phyloP scores from a whole-genome alignment of 2,113 vertebrate genomes.

The Nothobranchius kuhntae region DNA sequence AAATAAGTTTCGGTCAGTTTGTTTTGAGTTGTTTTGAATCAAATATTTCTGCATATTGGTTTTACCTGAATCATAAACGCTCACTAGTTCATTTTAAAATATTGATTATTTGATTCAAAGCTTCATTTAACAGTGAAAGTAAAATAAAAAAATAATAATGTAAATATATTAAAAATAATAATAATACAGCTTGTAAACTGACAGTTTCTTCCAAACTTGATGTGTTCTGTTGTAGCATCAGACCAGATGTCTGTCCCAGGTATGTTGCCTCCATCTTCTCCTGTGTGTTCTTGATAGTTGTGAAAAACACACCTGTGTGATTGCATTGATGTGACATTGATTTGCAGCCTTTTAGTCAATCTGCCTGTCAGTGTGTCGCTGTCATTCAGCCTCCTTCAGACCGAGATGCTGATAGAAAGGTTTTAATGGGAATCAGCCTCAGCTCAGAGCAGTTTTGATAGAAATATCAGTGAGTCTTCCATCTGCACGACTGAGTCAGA shows the following conservation, averaged over 20 bases:
- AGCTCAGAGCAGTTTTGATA: not conserved
- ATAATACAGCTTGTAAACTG: too few species aligned
- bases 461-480: slow-evolving; percentile 2
- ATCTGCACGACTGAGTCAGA: slow-evolving; percentile 34
- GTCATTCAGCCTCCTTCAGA: slow-evolving; percentile 1
- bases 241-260: not conserved
- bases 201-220: too few species aligned
- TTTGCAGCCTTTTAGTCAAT: not conserved
- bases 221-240: not conserved
- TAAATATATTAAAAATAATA: too few species aligned
- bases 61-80: too few species aligned
- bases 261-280: not conserved
- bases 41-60: too few species aligned
- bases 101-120: too few species aligned
- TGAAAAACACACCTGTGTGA: not conserved
- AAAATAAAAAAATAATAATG: too few species aligned
- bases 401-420: not conserved
- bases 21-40: too few species aligned
- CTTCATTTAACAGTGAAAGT: too few species aligned
- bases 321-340: not conserved
- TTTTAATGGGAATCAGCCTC: slow-evolving; percentile 19
- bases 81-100: too few species aligned
- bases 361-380: not conserved
- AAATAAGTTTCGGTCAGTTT: too few species aligned
- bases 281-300: not conserved